Evolutionary conservation across 2,113 vertebrate species (phyloP).

Genomic region (Delphinus delphis): DNA sequence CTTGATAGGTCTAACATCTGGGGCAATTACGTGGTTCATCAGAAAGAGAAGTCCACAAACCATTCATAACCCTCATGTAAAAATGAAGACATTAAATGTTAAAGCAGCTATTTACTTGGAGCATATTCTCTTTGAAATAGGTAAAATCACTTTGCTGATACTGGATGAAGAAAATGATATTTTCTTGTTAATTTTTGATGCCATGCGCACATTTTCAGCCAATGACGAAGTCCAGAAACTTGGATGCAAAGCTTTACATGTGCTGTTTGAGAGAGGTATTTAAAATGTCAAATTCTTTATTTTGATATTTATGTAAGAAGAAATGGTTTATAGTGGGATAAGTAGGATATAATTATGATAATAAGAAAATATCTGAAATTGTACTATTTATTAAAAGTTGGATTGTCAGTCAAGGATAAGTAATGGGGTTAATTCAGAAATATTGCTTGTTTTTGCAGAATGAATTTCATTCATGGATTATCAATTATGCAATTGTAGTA

Average conservation of each 20-base stretch:
- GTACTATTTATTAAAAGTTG: background rate
- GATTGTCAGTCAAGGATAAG: background rate
- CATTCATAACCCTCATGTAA: background rate
- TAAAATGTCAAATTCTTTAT: constrained; percentile 22
- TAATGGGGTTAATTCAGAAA: constrained; percentile 7
- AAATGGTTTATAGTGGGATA: background rate
- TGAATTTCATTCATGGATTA: constrained; percentile 25
- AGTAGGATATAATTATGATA: background rate
- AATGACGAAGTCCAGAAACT: constrained; percentile 92
- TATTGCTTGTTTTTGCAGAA: background rate
- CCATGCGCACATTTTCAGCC: constrained; percentile 89
- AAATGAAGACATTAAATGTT: background rate
- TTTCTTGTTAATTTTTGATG: constrained; percentile 90
- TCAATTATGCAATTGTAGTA: background rate
- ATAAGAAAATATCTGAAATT: background rate
- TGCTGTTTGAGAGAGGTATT: constrained; percentile 92
- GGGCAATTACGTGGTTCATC: background rate
- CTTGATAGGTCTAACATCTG: background rate
- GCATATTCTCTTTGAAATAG: constrained; percentile 73
- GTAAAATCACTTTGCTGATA: constrained; percentile 87
- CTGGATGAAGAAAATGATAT: constrained; percentile 93
- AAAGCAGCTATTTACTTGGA: background rate
- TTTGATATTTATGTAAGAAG: background rate
- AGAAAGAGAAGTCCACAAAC: background rate
- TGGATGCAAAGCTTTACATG: constrained; percentile 89